Evolutionary conservation across 2,113 vertebrate species (phyloP), one percentile per base, ranked within the genome.

Genomic region (Hyperoodon ampullatus): DNA sequence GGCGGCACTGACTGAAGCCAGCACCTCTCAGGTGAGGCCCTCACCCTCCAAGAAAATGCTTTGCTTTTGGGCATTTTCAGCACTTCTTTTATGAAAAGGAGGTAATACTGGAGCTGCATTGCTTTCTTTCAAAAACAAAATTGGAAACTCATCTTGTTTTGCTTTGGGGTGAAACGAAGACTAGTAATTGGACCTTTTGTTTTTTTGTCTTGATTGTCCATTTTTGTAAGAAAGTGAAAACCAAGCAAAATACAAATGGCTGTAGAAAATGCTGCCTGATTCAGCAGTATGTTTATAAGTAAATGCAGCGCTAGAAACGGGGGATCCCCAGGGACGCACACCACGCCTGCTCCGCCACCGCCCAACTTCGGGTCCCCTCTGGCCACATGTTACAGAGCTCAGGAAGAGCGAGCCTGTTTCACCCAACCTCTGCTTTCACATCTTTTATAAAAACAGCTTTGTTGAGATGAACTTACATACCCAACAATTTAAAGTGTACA

Each of bases 151-250:
- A 39, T 83, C 21, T 93, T 93, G 63, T 83, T 97, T 96, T 90
- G 95, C 88, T 94, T 93, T 87, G 68, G n/a, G 60, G 58, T 92
- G 71, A 97, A 95, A 90, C 44, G 63, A 92, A 84, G 83, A 81
- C 35, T 35, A n/a, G 60, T 90, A 88, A 91, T 81, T 47, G 65
- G 75, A 95, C 70, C 65, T 96, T 88, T 33, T 87, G 65, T 92
- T 96, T 95, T 81, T 87, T 92, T 80, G 87, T 93, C 81, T 95
- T n/a, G 21, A 90, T 70, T 50, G 24, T 88, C 61, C 86, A 71
- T 97, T 97, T 98, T 96, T 94, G 50, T 87, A 97, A 90, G 96
- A 95, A 94, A 96, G 81, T 24, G 83, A 92, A 91, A 35, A 93
- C 81, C n/a, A 96, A 97, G 87, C 83, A 97, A 97, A 96, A 96